Evolutionary conservation across 2,888 invertebrate genomes (phyloP), one percentile per base, ranked within the genome.

Genomic region (Gymnosoma rotundatum): DNA sequence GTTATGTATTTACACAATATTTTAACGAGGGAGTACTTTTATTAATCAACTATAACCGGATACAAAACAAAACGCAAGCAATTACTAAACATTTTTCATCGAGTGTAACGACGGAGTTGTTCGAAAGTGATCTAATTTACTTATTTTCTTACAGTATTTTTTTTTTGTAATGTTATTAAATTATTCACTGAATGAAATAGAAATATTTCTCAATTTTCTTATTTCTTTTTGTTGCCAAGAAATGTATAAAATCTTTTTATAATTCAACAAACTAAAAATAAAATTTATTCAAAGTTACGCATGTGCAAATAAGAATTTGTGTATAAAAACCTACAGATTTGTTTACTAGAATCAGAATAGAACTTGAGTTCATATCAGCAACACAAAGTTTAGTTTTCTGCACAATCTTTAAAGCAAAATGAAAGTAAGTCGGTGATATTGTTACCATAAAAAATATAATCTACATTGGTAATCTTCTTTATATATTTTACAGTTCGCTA

Each of bases 371-470:
- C 67, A 69, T 79, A 58, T 42, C n/a, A 58, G 20, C 52, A 74
- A 73, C 63, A 76, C 66, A 67, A 76, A 64, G 78, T 80, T 25
- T 70, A 86, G 75, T 86, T 86, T 81, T 84, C 75, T 66, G 54
- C 60, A 64, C 79, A 79, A 78, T 83, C 60, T 64, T 86, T 64
- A 63, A 78, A 20, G 66, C 21, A 90, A 85, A 85, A 90, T 90
- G 90, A 90, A 90, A 90, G 90, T 90, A 84, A 86, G 90, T 88
- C 12, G n/a, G n/a, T 70, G 18, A 7, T 9, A 32, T 5, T 21
- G 14, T 58, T n/a, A n/a, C 6, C 2, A 16, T 48, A 14, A 14
- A 45, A 6, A 42, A 8, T 32, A 7, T 14, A 14, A 6, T 14
- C 4, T 14, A 42, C 12, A 42, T 1, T 42, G 14, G 4, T 14